Base-by-base conservation (phyloP, 2,888 invertebrate genomes). In the Chloroclystis v-ata region DNA sequence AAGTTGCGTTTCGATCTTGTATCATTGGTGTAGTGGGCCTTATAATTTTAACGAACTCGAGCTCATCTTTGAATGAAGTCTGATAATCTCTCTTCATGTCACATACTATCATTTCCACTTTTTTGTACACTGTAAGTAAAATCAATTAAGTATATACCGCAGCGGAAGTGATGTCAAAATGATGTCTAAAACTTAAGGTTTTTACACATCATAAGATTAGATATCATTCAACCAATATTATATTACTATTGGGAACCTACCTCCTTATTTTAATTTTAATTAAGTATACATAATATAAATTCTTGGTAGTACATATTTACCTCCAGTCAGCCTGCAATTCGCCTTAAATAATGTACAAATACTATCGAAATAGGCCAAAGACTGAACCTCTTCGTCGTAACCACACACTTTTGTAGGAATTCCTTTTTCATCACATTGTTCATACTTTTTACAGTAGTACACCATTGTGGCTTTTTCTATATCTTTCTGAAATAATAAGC, bases 301-400 rank as follows among this genome's bases (percentile, higher is more conserved):
- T n/a, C n/a, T n/a, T n/a, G n/a, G n/a, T 11, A 32, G 12, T 24
- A 13, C 13, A n/a, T 13, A 67, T 78, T 65, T 50, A 79, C 81
- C 30, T 46, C 71, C 72, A 4, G 41, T 49, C 8, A 43, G 46
- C 0, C 52, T 4, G 48, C 82, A 82, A 46, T 80, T 82, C 1
- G 58, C 59, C 29, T 59, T 63, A 37, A 72, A 63, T 28, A 79
- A 44, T 0, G 61, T 62, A 42, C 82, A 82, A 9, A 57, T 9
- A 35, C 76, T 69, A 7, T 58, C 65, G 45, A 82, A 82, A 14
- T 62, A 57, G 0, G 69, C 72, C 1, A 80, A 43, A 54, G 56
- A 0, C 49, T 38, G 0, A 26, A 35, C 0, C 16, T 7, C 11
- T 0, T 57, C 52, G 28, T 80, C 75, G 33, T 44, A 75, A 0